Percentiles rank a stretch among this genome's conserved stretches.
Evolutionary conservation across 2,113 vertebrate genomes (phyloP).

Genomic region (Atherinomorus stipes): DNA sequence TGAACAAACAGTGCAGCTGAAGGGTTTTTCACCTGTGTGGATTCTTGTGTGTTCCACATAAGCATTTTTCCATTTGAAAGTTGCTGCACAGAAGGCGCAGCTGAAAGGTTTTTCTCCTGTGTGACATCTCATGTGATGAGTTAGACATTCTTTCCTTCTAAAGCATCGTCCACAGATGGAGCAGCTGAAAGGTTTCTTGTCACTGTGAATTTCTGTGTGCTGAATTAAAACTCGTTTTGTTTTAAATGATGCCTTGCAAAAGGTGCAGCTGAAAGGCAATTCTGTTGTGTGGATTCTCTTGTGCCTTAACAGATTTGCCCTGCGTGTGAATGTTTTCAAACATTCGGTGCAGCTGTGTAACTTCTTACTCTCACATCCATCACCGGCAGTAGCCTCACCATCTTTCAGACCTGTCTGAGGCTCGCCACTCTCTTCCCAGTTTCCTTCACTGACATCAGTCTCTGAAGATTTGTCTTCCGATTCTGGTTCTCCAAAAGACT

Average conservation of each 20-base stretch:
- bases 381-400: neutral
- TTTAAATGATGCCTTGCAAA: neutral
- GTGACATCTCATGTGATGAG: neutral
- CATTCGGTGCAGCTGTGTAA: conserved; percentile 3
- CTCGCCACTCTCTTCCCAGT: conserved; percentile 1
- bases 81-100: neutral
- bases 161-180: neutral
- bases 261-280: neutral
- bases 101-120: neutral
- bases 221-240: neutral
- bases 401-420: neutral
- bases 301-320: neutral
- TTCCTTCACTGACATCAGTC: neutral
- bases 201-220: neutral
- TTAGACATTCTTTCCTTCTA: neutral
- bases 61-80: neutral
- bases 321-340: neutral
- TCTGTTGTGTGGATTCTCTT: neutral
- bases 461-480: neutral
- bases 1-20: neutral
- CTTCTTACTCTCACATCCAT: neutral
- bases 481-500: neutral
- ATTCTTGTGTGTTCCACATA: neutral
- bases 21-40: neutral
- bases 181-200: neutral